Percentiles rank a stretch among this genome's conserved stretches.
Conservation (phyloP, 1,140 invertebrate genomes). For the Lerema accius region DNA sequence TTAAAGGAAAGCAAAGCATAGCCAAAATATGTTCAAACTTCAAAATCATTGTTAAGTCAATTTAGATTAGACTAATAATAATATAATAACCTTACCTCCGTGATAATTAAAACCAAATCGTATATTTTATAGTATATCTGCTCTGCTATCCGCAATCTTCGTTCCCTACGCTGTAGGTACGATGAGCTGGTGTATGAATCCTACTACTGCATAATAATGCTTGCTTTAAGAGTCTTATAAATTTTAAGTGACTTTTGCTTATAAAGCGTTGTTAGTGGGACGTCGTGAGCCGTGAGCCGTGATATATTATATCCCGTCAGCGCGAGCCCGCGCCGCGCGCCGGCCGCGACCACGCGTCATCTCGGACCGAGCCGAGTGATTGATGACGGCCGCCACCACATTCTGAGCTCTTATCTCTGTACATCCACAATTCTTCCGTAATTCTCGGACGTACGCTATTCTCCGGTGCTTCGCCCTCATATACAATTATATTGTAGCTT, state of each 20-base stretch:
- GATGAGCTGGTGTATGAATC: too few relatives aligned
- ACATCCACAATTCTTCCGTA: conserved; percentile 5
- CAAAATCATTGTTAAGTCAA: too few relatives aligned
- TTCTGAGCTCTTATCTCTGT: conserved; percentile 20
- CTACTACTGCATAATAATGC: neutral
- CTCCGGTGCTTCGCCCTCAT: neutral
- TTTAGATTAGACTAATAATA: too few relatives aligned
- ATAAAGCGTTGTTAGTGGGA: conserved; percentile 11
- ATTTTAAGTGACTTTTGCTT: conserved; percentile 8
- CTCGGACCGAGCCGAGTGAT: conserved; percentile 25
- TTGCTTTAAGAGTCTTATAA: neutral
- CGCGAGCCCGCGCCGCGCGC: too few relatives aligned
- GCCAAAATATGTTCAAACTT: too few relatives aligned
- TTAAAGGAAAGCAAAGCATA: too few relatives aligned
- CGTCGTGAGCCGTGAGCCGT: conserved; percentile 12
- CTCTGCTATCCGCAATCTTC: too few relatives aligned
- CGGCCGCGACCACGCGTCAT: conserved; percentile 22
- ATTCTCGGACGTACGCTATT: neutral
- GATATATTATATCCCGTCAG: conserved; percentile 22
- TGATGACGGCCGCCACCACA: conserved; percentile 9
- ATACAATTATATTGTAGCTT: too few relatives aligned
- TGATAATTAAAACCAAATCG: too few relatives aligned
- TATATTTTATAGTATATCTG: too few relatives aligned
- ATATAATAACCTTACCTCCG: too few relatives aligned
- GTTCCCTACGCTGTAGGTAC: too few relatives aligned